Percentiles rank a stretch among this genome's conserved stretches.
phyloP scores from a whole-genome alignment of 1,140 invertebrate genomes.

The Bombus pyrosoma region DNA sequence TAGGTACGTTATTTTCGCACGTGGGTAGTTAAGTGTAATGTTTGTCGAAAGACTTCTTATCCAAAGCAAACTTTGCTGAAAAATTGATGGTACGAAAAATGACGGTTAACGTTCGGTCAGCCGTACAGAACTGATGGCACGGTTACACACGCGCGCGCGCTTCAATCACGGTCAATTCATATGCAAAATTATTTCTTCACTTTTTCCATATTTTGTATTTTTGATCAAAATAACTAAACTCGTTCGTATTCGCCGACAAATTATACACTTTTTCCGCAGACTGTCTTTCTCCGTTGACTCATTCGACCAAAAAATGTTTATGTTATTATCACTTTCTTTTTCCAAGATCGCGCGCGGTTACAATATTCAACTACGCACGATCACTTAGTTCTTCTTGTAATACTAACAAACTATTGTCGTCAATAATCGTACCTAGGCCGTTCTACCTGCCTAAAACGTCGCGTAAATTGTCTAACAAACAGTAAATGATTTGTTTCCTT shows the following conservation, averaged over 20 bases:
- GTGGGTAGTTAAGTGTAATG: constrained; percentile 28
- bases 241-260: neutral
- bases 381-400: constrained; percentile 1
- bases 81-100: constrained; percentile 24
- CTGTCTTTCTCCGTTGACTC: constrained; percentile 5
- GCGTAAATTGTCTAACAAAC: constrained; percentile 42
- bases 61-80: neutral
- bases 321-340: constrained; percentile 39
- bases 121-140: constrained; percentile 50
- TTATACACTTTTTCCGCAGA: neutral
- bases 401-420: neutral
- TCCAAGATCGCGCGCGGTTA: constrained; percentile 37
- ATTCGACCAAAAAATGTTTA: constrained; percentile 45
- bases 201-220: neutral
- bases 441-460: constrained; percentile 41
- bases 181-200: constrained; percentile 13
- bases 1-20: constrained; percentile 69
- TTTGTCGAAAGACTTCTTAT: constrained; percentile 10
- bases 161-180: constrained; percentile 34
- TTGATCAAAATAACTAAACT: neutral
- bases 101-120: constrained; percentile 50
- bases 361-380: constrained; percentile 31
- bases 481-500: constrained; percentile 40
- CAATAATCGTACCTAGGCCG: constrained; percentile 1
- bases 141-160: constrained; percentile 49